A percentile compares a stretch with the other conserved stretches of the same genome.
These are phyloP conservation scores for Hypanus sabinus DNA, from an alignment of 2,113 vertebrate genomes.

Conservation along the genomic window DNA sequence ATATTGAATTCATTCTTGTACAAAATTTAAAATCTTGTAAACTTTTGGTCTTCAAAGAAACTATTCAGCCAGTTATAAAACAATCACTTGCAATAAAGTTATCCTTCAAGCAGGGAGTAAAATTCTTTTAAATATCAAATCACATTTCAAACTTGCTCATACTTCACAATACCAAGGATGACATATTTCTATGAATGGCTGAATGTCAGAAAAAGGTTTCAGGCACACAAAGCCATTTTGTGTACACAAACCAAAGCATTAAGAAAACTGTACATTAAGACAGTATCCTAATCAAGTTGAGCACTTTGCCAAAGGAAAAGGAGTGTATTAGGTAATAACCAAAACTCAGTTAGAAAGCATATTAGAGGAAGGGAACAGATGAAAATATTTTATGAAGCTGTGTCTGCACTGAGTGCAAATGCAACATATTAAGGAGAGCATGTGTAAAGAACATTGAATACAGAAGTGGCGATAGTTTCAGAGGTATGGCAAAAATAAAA, in stretches of 20 bases:
- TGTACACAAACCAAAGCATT: neutral
- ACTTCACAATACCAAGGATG: neutral
- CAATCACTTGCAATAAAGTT: neutral
- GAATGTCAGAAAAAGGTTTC: neutral
- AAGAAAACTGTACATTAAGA: neutral
- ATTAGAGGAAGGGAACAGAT: neutral
- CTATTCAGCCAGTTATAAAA: neutral
- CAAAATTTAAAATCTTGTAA: neutral
- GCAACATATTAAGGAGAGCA: too few relatives aligned
- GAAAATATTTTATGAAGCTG: neutral
- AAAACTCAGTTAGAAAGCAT: neutral
- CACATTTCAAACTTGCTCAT: neutral
- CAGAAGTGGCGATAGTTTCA: neutral
- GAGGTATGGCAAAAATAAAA: neutral
- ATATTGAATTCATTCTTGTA: neutral
- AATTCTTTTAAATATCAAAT: neutral
- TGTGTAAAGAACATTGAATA: neutral
- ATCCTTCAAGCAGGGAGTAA: neutral
- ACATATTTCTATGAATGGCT: neutral
- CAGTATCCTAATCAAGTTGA: neutral
- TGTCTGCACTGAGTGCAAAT: neutral
- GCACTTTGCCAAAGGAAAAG: neutral
- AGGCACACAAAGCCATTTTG: neutral
- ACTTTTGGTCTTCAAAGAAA: neutral
- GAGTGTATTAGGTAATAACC: neutral